Evolutionary conservation across 53 echinoderm and acorn worm genomes (phyloP), one percentile per base, ranked within the genome.

Genomic region (Crossaster papposus): DNA sequence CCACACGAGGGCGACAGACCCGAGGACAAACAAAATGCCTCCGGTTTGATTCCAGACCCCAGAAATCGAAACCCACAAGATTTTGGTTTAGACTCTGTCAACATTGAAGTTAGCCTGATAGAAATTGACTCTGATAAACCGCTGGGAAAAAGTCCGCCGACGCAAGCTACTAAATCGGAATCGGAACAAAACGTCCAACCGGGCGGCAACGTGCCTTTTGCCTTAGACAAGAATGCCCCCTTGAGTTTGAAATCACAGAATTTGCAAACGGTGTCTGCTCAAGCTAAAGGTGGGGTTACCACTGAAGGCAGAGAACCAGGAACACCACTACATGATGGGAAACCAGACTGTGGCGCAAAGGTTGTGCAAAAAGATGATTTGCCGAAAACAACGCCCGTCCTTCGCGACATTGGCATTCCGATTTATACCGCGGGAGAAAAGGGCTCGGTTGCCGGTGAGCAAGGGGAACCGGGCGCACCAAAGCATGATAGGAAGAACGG

Each of bases 1-100:
- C 53, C 74, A 73, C 77, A 87, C 55, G 87, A 76, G 87, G 77
- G 77, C 36, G 77, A 62, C 87, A 87, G 9, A 87, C 87, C 76
- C 9, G 37, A 14, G 2, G 29, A 58, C 23, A 37, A 28, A 83
- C 24, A 15, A 6, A 14, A 31, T 83, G 1, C 44, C 37, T 18
- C 64, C 36, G 0, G 35, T 38, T 26, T 18, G 38, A 24, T 24
- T 70, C 70, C 10, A 24, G 34, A 26, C 31, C 17, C 32, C 22
- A 58, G 1, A 58, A 58, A 58, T 58, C 58, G 2, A 11, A 17
- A 18, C 58, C 58, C 58, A 58, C 17, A 58, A 4, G 12, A 58
- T 2, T 18, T 20, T 11, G 58, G 64, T 28, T 51, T 18, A 2
- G 75, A 33, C 75, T 35, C 28, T 13, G 75, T 32, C 14, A 15